Evolutionary conservation across 2,888 invertebrate genomes (phyloP).

Genomic region (Anaspis maculata): DNA sequence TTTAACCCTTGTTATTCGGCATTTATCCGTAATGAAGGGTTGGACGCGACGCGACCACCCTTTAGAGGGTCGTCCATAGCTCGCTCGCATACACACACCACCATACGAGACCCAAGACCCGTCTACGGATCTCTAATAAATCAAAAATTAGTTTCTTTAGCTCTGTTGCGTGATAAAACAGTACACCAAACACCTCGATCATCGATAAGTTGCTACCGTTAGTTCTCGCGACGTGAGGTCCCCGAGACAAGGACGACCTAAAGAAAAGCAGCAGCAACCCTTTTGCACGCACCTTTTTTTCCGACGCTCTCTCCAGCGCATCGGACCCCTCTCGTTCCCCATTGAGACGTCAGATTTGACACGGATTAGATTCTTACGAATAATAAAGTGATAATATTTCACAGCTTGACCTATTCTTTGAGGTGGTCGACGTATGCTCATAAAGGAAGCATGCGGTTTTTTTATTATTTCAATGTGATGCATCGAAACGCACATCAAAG

Average conservation of each 20-base stretch:
- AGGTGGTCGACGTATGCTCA: conserved; percentile 29
- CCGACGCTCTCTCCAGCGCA: too few species aligned
- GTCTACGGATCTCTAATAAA: too few species aligned
- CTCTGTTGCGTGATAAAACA: too few species aligned
- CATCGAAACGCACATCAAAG: too few species aligned
- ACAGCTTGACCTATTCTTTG: conserved; percentile 30
- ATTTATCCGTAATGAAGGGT: conserved; percentile 34
- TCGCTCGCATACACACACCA: too few species aligned
- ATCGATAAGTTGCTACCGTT: conserved; percentile 25
- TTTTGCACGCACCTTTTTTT: conserved; percentile 29
- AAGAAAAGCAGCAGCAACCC: too few species aligned
- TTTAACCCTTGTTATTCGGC: conserved; percentile 37
- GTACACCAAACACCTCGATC: too few species aligned
- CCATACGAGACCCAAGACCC: too few species aligned
- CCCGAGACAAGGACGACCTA: too few species aligned
- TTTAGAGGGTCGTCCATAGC: too few species aligned
- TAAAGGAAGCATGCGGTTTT: conserved; percentile 24
- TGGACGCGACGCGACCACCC: conserved; percentile 17
- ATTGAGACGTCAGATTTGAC: conserved; percentile 22
- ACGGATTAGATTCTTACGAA: conserved; percentile 32
- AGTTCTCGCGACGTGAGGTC: conserved; percentile 23
- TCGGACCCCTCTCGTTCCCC: conserved; percentile 12
- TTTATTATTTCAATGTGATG: conserved; percentile 14
- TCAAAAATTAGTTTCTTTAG: too few species aligned
- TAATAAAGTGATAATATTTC: conserved; percentile 35